phyloP scores from a whole-genome alignment of 2,888 invertebrate genomes.

The Mellilla xanthometata region DNA sequence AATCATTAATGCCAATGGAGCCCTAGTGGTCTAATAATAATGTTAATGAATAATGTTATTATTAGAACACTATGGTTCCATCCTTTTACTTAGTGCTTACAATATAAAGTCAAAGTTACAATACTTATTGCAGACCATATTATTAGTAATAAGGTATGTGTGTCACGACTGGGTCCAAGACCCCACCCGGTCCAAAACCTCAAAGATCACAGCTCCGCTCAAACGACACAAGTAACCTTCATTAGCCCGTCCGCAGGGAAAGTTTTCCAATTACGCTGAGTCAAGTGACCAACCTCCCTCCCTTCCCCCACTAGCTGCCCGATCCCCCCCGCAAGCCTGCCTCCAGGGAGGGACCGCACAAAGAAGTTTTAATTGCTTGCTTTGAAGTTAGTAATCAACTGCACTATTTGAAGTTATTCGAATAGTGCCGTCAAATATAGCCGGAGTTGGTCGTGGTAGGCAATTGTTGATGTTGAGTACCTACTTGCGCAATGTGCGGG shows the following conservation, averaged over 20 bases:
- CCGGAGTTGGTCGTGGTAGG: slow-evolving; percentile 16
- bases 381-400: slow-evolving; percentile 67
- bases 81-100: too few relatives aligned
- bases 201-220: slow-evolving; percentile 29
- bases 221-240: slow-evolving; percentile 31
- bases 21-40: too few relatives aligned
- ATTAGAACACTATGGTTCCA: too few relatives aligned
- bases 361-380: slow-evolving; percentile 81
- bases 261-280: slow-evolving; percentile 64
- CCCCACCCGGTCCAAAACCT: slow-evolving; percentile 18
- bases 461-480: neutral
- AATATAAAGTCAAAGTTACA: too few relatives aligned
- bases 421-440: slow-evolving; percentile 37
- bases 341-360: slow-evolving; percentile 56
- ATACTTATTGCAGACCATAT: too few relatives aligned
- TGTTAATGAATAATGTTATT: too few relatives aligned
- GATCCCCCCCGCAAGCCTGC: neutral
- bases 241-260: slow-evolving; percentile 33
- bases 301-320: slow-evolving; percentile 19
- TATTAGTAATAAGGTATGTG: too few relatives aligned
- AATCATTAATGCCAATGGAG: too few relatives aligned
- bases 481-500: too few relatives aligned
- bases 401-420: slow-evolving; percentile 64
- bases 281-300: slow-evolving; percentile 66
- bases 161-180: too few relatives aligned